A percentile compares a stretch with the other conserved stretches of the same genome.
phyloP scores from a whole-genome alignment of 2,113 vertebrate species.

The Hiodon alosoides region DNA sequence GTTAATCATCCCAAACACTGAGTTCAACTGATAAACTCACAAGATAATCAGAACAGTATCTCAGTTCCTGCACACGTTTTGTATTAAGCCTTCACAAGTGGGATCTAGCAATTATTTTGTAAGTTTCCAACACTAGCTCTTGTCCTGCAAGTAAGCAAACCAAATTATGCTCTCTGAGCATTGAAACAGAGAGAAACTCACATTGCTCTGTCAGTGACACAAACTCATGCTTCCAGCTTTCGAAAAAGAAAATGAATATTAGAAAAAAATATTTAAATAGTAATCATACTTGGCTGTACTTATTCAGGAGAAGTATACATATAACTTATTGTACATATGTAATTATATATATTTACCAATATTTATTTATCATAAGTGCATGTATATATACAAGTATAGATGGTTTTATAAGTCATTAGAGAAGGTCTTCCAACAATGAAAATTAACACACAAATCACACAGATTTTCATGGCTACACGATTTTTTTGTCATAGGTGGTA shows the following conservation, averaged over 20 bases:
- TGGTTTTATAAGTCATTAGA: too few species aligned
- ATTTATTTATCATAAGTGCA: too few species aligned
- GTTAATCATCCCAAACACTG: constrained; percentile 43
- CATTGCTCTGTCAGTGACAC: neutral
- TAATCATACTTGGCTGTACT: too few species aligned
- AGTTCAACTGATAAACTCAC: constrained; percentile 26
- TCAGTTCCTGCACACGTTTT: constrained; percentile 3
- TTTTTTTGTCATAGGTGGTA: neutral
- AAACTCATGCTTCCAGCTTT: neutral
- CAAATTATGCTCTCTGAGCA: neutral
- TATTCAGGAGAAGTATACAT: too few species aligned
- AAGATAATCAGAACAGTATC: constrained; percentile 19
- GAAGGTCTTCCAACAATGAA: too few species aligned
- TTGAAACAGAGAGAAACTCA: neutral
- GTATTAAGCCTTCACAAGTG: constrained; percentile 14
- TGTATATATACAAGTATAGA: too few species aligned
- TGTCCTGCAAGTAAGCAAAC: neutral
- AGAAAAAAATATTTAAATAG: too few species aligned
- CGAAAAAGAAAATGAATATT: neutral
- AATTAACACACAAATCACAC: neutral
- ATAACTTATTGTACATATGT: too few species aligned
- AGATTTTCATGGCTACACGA: neutral
- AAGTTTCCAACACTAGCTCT: neutral
- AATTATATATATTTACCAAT: too few species aligned
- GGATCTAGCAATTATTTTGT: constrained; percentile 12